Evolutionary conservation across 37 sponge, comb jelly and placozoan species (phyloP), one percentile per base, ranked within the genome.

Genomic region (Oopsacas minuta): DNA sequence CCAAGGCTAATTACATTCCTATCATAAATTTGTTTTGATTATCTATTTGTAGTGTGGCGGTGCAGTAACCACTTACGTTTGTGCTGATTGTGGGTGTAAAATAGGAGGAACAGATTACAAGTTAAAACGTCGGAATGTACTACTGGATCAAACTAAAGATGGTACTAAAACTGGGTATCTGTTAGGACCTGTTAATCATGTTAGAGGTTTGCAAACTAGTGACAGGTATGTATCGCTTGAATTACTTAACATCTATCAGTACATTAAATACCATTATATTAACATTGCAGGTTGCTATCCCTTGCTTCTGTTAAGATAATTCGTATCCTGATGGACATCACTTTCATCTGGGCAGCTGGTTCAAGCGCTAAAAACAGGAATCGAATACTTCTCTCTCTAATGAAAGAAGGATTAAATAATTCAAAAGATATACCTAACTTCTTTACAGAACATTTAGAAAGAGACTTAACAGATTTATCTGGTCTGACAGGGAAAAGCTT

Each of bases 371-470:
- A 5, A 32, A 34, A 61, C 32, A 61, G 30, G 30, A 61, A 5
- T n/a, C 20, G 28, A 25, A 34, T 34, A 20, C 75, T 61, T 7
- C 75, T 34, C 28, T 61, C 75, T n/a, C 75, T 61, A 3, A 5
- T 61, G 30, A 61, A 25, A 25, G 20, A 5, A 61, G 30, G 30
- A n/a, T 34, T 61, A 61, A 34, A 10, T 32, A 12, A 61, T 34
- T 34, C 75, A 3, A 61, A 34, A 36, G 52, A 84, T 22, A n/a
- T 87, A 35, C 46, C 87, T 51, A 39, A 36, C 12, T 92, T 90
- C 86, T 90, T 92, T 84, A 89, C 87, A 87, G 37, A 36, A 23
- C 93, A 92, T 52, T 83, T 92, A 36, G 86, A 87, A 36, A 82
- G 52, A 37, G 93, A 92, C 46, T 15, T 92, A 25, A 61, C 83